These are phyloP conservation scores for Oenanthe melanoleuca DNA, from an alignment of 2,113 vertebrate species.

Conservation along the genomic window DNA sequence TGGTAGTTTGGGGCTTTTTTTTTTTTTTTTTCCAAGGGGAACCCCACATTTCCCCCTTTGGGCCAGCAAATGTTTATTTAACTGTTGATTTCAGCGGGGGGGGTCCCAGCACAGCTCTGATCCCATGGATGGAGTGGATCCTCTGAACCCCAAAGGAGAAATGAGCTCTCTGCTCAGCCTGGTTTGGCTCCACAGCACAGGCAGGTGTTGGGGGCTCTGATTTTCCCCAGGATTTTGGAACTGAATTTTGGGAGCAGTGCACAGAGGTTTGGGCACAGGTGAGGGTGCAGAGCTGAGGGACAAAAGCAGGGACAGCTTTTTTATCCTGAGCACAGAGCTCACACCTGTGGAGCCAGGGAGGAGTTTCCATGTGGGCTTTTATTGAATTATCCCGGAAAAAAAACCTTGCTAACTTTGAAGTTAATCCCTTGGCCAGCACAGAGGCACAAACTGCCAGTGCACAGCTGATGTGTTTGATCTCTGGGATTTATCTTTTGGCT, in stretches of 20 bases:
- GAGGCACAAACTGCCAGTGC: not conserved
- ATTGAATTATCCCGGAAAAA: not conserved
- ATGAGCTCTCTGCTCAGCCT: not conserved
- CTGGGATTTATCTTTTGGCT: not conserved
- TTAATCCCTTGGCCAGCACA: slow-evolving; percentile 41
- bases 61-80: not conserved
- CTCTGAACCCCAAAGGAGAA: not conserved
- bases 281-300: not conserved
- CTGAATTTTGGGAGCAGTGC: not conserved
- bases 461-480: slow-evolving; percentile 11
- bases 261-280: not conserved
- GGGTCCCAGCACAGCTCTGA: not conserved
- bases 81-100: not conserved
- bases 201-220: not conserved
- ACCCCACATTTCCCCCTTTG: not conserved
- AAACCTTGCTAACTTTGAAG: not conserved
- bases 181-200: not conserved
- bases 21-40: not conserved
- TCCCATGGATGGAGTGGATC: not conserved
- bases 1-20: not conserved
- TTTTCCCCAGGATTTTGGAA: not conserved
- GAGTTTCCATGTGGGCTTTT: not conserved
- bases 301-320: not conserved
- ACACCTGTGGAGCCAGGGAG: not conserved
- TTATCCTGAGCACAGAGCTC: not conserved